Percentiles rank a stretch among this genome's conserved stretches.
These are phyloP conservation scores for Plectus sambesii DNA, from an alignment of 1,140 invertebrate species.

Conservation along the genomic window DNA sequence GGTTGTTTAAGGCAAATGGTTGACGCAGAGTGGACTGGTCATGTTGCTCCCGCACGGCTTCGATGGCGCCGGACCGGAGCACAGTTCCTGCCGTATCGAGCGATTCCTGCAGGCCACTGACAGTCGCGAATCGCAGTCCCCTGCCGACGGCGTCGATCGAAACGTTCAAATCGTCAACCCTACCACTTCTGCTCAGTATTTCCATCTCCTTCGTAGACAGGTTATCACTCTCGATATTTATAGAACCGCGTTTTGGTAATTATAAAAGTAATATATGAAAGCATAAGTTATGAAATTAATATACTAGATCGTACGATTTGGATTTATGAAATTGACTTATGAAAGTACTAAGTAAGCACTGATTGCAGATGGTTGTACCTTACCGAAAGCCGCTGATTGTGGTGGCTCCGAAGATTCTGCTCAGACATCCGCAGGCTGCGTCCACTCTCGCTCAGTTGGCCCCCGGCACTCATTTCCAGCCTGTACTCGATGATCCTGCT, in stretches of 20 bases:
- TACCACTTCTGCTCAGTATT: constrained; percentile 91
- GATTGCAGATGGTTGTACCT: constrained; percentile 65
- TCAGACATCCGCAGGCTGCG: constrained; percentile 63
- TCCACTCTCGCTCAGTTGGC: constrained; percentile 66
- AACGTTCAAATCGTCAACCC: constrained; percentile 62
- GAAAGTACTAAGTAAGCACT: too few relatives aligned
- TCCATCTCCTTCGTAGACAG: constrained; percentile 84
- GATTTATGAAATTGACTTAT: too few relatives aligned
- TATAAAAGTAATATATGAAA: too few relatives aligned
- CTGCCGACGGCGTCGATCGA: constrained; percentile 59
- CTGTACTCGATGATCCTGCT: constrained; percentile 63
- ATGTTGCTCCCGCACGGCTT: constrained; percentile 89
- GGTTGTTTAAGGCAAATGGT: constrained; percentile 95
- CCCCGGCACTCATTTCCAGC: constrained; percentile 65
- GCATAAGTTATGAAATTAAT: too few relatives aligned
- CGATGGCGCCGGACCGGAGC: constrained; percentile 91
- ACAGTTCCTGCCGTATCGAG: constrained; percentile 82
- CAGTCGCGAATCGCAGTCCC: constrained; percentile 49
- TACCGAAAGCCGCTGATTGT: constrained; percentile 83
- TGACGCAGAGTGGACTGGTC: constrained; percentile 73
- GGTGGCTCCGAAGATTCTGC: constrained; percentile 71
- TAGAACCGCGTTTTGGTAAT: constrained; percentile 8
- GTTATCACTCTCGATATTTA: constrained; percentile 47
- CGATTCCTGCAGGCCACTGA: constrained; percentile 62
- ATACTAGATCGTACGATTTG: too few relatives aligned